These are phyloP conservation scores for Hirtodrosophila cameraria DNA, from an alignment of 2,888 invertebrate genomes.

Conservation along the genomic window DNA sequence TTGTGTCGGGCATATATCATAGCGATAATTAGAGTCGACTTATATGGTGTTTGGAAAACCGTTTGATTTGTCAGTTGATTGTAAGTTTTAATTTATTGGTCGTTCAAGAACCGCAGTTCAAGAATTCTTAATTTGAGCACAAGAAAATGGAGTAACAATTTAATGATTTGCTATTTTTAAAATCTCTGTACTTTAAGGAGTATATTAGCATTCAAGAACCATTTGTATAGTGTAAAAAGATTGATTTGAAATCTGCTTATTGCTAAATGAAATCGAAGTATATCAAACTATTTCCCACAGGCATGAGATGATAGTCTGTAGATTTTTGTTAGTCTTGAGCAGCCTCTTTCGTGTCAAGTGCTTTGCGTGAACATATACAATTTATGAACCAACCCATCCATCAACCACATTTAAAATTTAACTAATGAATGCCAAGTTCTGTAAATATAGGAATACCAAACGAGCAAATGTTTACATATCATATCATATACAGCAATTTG, in stretches of 20 bases:
- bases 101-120: conserved; percentile 1
- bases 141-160: not conserved
- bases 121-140: not conserved
- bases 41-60: conserved; percentile 6
- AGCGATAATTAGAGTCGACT: conserved; percentile 18
- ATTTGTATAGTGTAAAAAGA: not conserved
- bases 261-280: not conserved
- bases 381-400: conserved; percentile 9
- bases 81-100: not conserved
- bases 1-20: conserved; percentile 52
- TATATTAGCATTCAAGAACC: not conserved
- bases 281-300: not conserved
- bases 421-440: conserved; percentile 33
- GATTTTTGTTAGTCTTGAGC: not conserved
- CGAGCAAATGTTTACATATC: conserved; percentile 32
- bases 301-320: too few species aligned
- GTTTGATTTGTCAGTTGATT: conserved; percentile 9
- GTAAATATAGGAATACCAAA: conserved; percentile 20
- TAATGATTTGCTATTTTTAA: not conserved
- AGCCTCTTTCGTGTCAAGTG: conserved; percentile 14
- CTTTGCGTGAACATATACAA: conserved; percentile 1
- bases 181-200: not conserved
- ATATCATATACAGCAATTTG: conserved; percentile 14
- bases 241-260: not conserved
- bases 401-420: conserved; percentile 22